phyloP scores from a whole-genome alignment of 2,797 vertebrate genomes.

The Myotis findleyi region DNA sequence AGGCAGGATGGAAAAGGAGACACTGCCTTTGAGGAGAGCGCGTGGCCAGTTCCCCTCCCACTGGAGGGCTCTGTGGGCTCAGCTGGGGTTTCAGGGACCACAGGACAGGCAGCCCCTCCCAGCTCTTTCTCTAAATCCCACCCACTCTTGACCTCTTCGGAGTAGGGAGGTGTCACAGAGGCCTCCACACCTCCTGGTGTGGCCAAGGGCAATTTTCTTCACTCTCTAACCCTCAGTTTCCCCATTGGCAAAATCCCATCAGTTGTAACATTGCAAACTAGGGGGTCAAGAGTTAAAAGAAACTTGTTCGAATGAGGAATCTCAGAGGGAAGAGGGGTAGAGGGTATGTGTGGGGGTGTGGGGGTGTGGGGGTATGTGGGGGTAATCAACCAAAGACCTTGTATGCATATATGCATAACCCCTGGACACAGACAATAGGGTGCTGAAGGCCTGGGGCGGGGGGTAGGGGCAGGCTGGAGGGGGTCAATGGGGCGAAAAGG shows the following conservation, averaged over 20 bases:
- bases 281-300: background rate
- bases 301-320: too few relatives aligned
- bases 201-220: background rate
- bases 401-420: too few relatives aligned
- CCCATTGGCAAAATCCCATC: background rate
- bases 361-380: too few relatives aligned
- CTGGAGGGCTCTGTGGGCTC: background rate
- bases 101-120: too few relatives aligned
- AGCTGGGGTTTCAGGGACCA: background rate
- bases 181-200: background rate
- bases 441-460: too few relatives aligned
- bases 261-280: background rate
- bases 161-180: background rate
- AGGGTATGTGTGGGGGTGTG: too few relatives aligned
- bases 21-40: accelerated
- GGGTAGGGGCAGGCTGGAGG: too few relatives aligned
- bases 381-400: too few relatives aligned
- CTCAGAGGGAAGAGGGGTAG: too few relatives aligned
- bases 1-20: background rate
- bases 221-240: background rate
- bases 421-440: too few relatives aligned
- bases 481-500: too few relatives aligned
- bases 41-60: background rate
- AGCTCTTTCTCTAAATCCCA: background rate
- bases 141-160: background rate